Evolutionary conservation across 1,140 invertebrate genomes (phyloP).

Genomic region (Pteromalus puparum): DNA sequence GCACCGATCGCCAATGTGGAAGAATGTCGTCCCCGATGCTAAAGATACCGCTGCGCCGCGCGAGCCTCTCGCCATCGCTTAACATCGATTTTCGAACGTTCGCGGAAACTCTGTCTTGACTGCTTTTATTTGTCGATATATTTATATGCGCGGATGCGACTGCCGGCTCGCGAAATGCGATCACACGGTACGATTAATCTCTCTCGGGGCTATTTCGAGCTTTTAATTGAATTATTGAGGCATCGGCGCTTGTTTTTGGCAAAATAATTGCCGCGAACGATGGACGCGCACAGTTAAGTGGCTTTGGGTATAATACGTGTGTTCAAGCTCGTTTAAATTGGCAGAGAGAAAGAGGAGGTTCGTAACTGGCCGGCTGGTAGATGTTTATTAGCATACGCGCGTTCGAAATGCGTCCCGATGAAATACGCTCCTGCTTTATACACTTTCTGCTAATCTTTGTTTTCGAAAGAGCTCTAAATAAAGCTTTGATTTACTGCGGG

Average conservation of each 20-base stretch:
- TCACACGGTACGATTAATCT: conserved; percentile 8
- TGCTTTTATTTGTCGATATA: not conserved
- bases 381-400: conserved; percentile 31
- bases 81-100: conserved; percentile 54
- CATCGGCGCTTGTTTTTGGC: conserved; percentile 37
- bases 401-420: not conserved
- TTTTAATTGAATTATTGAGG: conserved; percentile 40
- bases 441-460: not conserved
- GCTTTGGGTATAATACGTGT: not conserved
- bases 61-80: conserved; percentile 59
- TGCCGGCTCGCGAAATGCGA: not conserved
- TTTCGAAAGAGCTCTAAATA: conserved; percentile 2
- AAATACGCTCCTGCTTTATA: conserved; percentile 5
- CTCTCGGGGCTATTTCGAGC: conserved; percentile 18
- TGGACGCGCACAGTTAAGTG: conserved; percentile 6
- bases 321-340: conserved; percentile 17
- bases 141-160: not conserved
- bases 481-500: not conserved
- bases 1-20: conserved; percentile 65
- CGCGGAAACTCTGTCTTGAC: not conserved
- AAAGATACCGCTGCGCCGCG: conserved; percentile 64
- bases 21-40: conserved; percentile 64
- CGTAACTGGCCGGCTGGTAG: not conserved
- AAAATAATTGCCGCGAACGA: conserved; percentile 27
- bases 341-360: conserved; percentile 17